A percentile compares a stretch with the other conserved stretches of the same genome.
Evolutionary conservation across 1,140 invertebrate species (phyloP).

Genomic region (Notospermus geniculatus): DNA sequence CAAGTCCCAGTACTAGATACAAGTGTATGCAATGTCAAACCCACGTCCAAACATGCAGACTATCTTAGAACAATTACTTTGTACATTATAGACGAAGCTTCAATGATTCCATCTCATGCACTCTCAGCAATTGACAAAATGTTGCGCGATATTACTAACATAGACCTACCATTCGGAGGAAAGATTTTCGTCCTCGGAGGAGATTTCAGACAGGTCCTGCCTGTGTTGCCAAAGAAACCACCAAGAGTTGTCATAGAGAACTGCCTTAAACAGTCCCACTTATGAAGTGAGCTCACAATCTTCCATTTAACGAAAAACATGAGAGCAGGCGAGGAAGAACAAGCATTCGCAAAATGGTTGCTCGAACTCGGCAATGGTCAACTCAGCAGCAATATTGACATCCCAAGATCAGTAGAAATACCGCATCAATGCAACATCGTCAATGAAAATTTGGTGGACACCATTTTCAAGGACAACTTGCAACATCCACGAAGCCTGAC

Average conservation of each 20-base stretch:
- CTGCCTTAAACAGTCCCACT: not conserved
- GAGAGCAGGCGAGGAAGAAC: not conserved
- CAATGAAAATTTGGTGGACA: not conserved
- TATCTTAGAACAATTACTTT: not conserved
- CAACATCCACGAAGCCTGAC: not conserved
- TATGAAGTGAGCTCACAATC: not conserved
- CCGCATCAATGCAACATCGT: slow-evolving; percentile 3
- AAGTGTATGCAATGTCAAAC: not conserved
- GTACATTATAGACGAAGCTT: not conserved
- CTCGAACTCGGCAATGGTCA: not conserved
- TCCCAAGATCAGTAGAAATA: not conserved
- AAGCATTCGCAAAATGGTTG: not conserved
- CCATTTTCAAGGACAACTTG: slow-evolving; percentile 8
- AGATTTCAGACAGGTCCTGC: slow-evolving; percentile 1
- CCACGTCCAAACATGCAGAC: not conserved
- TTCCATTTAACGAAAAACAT: slow-evolving; percentile 3
- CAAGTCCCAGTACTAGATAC: not conserved
- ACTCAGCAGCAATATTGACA: not conserved
- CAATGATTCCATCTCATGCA: not conserved
- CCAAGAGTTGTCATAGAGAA: not conserved
- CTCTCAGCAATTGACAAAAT: not conserved
- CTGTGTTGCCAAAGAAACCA: not conserved
- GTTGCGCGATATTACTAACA: not conserved
- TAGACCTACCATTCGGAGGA: not conserved
- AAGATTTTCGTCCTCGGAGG: not conserved